Evolutionary conservation across 2,888 invertebrate species (phyloP).

Genomic region (Leptopilina syphax): DNA sequence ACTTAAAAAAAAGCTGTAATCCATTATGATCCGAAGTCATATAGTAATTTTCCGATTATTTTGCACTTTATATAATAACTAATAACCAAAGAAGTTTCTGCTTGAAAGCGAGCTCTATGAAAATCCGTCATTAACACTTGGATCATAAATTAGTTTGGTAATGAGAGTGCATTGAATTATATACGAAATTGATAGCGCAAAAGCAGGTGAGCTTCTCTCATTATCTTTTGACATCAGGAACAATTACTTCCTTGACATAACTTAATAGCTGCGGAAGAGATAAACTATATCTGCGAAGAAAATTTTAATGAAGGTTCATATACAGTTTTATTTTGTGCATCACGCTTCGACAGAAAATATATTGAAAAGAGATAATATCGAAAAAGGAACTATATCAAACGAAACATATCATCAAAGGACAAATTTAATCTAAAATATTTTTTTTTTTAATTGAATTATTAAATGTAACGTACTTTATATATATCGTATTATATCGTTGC

Average conservation of each 20-base stretch:
- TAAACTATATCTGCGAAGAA: slow-evolving; percentile 22
- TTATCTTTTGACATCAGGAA: slow-evolving; percentile 35
- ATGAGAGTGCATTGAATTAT: slow-evolving; percentile 29
- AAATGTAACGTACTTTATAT: too few relatives aligned
- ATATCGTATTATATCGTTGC: not conserved
- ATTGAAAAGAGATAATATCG: not conserved
- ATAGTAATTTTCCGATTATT: not conserved
- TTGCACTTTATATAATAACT: slow-evolving; percentile 11
- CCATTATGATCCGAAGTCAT: not conserved
- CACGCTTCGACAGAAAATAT: not conserved
- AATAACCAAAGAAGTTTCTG: slow-evolving; percentile 16
- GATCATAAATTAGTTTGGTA: slow-evolving; percentile 25
- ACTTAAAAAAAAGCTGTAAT: not conserved
- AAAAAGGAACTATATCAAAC: not conserved
- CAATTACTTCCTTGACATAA: slow-evolving; percentile 25
- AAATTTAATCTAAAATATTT: too few relatives aligned
- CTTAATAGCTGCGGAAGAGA: slow-evolving; percentile 21
- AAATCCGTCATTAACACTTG: slow-evolving; percentile 28
- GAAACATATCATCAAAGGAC: too few relatives aligned
- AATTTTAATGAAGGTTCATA: slow-evolving; percentile 1
- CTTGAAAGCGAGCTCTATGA: not conserved
- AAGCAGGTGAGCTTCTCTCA: slow-evolving; percentile 32
- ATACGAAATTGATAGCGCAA: slow-evolving; percentile 22
- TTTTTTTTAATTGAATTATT: too few relatives aligned
- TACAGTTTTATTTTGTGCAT: not conserved